Conservation (phyloP, 2,888 invertebrate genomes). For the Brenthis daphne region DNA sequence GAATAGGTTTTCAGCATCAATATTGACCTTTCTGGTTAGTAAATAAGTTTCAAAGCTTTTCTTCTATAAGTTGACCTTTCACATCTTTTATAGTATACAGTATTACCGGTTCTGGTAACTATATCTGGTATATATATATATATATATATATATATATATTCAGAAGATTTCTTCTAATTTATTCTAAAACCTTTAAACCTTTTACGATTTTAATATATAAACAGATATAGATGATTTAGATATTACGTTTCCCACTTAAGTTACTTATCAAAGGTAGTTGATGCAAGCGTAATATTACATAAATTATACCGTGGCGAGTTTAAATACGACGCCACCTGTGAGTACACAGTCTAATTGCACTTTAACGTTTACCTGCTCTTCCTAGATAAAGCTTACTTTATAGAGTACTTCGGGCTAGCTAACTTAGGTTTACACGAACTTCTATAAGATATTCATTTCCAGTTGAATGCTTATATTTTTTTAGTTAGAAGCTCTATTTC, state of each 20-base stretch:
- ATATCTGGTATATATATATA: too few species aligned
- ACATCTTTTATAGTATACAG: too few species aligned
- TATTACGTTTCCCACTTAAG: neutral
- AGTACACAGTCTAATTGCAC: conserved; percentile 65
- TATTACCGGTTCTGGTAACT: too few species aligned
- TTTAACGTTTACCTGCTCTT: conserved; percentile 37
- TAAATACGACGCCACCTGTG: conserved; percentile 76
- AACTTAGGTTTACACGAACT: conserved; percentile 11
- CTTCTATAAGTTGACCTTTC: too few species aligned
- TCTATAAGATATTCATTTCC: neutral
- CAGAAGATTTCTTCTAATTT: too few species aligned
- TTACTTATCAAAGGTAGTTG: conserved; percentile 16
- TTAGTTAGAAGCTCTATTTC: neutral
- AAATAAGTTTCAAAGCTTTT: too few species aligned
- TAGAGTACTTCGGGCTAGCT: conserved; percentile 13
- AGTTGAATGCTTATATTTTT: neutral
- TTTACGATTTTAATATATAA: too few species aligned
- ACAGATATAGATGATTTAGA: too few species aligned
- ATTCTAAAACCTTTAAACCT: too few species aligned
- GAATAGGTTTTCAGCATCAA: too few species aligned
- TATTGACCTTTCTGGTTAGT: too few species aligned
- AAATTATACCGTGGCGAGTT: conserved; percentile 40
- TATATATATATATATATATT: too few species aligned
- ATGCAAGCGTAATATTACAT: conserved; percentile 25
- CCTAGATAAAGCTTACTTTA: conserved; percentile 29